phyloP scores from a whole-genome alignment of 2,888 invertebrate species.

The Candidula unifasciata region DNA sequence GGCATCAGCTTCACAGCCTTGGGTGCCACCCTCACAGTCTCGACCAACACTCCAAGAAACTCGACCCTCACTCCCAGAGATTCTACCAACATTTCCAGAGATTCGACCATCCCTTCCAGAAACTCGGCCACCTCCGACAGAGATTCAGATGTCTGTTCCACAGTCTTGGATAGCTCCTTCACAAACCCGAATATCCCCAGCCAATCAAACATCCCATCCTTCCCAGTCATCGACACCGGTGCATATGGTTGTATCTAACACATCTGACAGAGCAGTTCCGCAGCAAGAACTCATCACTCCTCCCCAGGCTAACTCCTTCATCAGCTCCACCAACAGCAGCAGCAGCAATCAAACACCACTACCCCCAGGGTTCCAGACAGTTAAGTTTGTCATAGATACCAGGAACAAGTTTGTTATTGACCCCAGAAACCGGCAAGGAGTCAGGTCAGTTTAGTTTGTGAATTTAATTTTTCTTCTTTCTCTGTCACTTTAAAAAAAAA shows the following conservation, averaged over 20 bases:
- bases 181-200: neutral
- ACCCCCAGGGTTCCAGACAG: neutral
- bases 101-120: no score
- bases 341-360: constrained; percentile 3
- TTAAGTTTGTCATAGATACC: constrained; percentile 54
- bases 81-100: no score
- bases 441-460: constrained; percentile 8
- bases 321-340: constrained; percentile 6
- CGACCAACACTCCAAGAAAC: no score
- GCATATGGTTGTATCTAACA: neutral
- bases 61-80: no score
- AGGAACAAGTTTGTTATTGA: constrained; percentile 53
- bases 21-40: no score
- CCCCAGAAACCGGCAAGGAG: constrained; percentile 43
- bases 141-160: neutral
- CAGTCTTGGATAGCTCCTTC: neutral
- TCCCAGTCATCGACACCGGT: neutral
- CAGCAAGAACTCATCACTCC: constrained; percentile 15
- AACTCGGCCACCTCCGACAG: neutral
- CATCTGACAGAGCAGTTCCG: neutral
- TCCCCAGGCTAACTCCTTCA: no score
- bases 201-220: neutral
- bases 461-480: constrained; percentile 1
- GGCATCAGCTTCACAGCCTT: no score
- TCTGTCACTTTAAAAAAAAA: no score